Conservation (phyloP, 53 echinoderm and acorn worm genomes). For the Echinarachnius parma region DNA sequence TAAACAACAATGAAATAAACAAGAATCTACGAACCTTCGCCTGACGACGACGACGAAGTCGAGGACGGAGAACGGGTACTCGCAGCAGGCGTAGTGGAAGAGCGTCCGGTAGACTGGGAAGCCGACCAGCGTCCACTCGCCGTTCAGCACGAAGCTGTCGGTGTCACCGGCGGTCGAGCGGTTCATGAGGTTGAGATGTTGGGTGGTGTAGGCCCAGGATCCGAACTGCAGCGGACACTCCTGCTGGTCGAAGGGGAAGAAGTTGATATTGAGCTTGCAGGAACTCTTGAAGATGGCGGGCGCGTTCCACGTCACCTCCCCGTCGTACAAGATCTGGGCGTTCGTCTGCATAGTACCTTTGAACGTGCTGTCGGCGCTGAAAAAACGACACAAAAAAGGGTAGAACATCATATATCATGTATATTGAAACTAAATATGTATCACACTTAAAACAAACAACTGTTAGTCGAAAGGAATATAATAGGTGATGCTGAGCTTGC, state of each 20-base stretch:
- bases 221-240: conserved; percentile 73
- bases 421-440: not conserved
- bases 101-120: conserved; percentile 69
- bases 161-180: conserved; percentile 63
- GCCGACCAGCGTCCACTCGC: conserved; percentile 76
- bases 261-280: conserved; percentile 84
- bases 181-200: conserved; percentile 66
- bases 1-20: no score
- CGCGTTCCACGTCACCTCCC: conserved; percentile 76
- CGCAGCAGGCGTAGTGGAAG: conserved; percentile 66
- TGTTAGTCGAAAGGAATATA: conserved; percentile 89
- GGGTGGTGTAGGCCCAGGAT: conserved; percentile 83
- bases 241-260: conserved; percentile 90
- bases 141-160: conserved; percentile 65
- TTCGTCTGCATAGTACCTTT: conserved; percentile 93
- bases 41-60: conserved; percentile 67
- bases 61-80: conserved; percentile 66
- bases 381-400: not conserved
- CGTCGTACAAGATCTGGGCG: conserved; percentile 62
- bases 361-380: conserved; percentile 83
- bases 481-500: conserved; percentile 80
- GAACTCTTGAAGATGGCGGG: conserved; percentile 94
- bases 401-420: not conserved
- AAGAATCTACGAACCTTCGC: no score
- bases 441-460: conserved; percentile 8